A percentile compares a stretch with the other conserved stretches of the same genome.
Evolutionary conservation across 2,113 vertebrate genomes (phyloP).

Genomic region (Galbula dea): DNA sequence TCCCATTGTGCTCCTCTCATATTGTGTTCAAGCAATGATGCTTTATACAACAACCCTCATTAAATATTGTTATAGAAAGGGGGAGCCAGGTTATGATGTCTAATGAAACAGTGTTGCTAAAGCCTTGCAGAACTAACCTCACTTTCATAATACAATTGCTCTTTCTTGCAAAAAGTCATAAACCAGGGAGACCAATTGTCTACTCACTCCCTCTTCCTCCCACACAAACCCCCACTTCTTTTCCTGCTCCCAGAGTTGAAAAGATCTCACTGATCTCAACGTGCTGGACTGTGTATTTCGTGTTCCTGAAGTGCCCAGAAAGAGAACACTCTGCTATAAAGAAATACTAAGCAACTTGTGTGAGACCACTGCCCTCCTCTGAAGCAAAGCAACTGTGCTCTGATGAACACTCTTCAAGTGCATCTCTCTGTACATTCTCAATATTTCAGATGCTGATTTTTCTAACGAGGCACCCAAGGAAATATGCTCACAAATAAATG

Average conservation of each 20-base stretch:
- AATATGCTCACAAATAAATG: not conserved
- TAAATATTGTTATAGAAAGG: not conserved
- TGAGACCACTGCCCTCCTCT: not conserved
- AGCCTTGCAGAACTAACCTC: not conserved
- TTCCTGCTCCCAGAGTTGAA: not conserved
- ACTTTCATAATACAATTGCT: not conserved
- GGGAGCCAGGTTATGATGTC: not conserved
- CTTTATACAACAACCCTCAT: not conserved
- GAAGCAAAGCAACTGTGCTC: constrained; percentile 5
- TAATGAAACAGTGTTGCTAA: not conserved
- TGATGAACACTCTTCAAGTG: not conserved
- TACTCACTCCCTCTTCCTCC: not conserved
- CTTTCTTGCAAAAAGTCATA: not conserved
- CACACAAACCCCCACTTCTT: rapidly evolving
- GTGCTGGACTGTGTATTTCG: not conserved
- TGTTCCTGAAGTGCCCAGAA: not conserved
- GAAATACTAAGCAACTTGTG: not conserved
- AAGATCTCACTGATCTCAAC: not conserved
- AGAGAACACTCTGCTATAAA: not conserved
- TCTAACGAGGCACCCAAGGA: not conserved
- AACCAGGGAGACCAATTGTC: not conserved
- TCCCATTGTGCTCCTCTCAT: not conserved
- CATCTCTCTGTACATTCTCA: not conserved
- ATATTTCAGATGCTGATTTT: constrained; percentile 3
- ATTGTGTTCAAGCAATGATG: not conserved